These are phyloP conservation scores for Sebastes wilsoni DNA, from an alignment of 2,797 vertebrate species.

Conservation along the genomic window DNA sequence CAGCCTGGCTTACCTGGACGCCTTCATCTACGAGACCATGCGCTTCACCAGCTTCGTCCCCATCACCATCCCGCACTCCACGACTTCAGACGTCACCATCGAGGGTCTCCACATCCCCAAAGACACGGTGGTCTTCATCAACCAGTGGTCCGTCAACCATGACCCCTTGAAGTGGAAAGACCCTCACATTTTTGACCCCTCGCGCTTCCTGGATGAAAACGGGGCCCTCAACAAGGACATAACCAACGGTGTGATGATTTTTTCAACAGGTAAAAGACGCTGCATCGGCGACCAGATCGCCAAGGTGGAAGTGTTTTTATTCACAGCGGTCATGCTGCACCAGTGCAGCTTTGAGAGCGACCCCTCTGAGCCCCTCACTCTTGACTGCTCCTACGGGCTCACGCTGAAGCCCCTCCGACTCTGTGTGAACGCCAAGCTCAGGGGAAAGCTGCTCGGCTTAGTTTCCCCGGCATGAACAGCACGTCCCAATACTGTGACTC, in stretches of 20 bases:
- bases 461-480: conserved; percentile 80
- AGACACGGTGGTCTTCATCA: conserved; percentile 94
- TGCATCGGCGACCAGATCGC: conserved; percentile 94
- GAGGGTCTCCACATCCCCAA: conserved; percentile 94
- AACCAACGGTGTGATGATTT: conserved; percentile 89
- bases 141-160: conserved; percentile 97
- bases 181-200: conserved; percentile 89
- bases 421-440: conserved; percentile 86
- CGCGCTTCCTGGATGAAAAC: conserved; percentile 88
- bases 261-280: conserved; percentile 91
- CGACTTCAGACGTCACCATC: conserved; percentile 88
- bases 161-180: conserved; percentile 92
- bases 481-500: conserved; percentile 56
- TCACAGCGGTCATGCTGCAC: conserved; percentile 89
- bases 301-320: conserved; percentile 91
- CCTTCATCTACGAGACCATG: conserved; percentile 94
- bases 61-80: conserved; percentile 94
- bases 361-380: conserved; percentile 81
- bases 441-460: conserved; percentile 82
- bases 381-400: conserved; percentile 90
- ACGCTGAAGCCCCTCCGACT: conserved; percentile 89
- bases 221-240: conserved; percentile 88
- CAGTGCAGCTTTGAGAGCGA: conserved; percentile 90
- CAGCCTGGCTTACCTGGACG: conserved; percentile 86
- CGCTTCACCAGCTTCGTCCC: conserved; percentile 96